Evolutionary conservation across 2,888 invertebrate genomes (phyloP), one percentile per base, ranked within the genome.

Genomic region (Ormyrus nitidulus): DNA sequence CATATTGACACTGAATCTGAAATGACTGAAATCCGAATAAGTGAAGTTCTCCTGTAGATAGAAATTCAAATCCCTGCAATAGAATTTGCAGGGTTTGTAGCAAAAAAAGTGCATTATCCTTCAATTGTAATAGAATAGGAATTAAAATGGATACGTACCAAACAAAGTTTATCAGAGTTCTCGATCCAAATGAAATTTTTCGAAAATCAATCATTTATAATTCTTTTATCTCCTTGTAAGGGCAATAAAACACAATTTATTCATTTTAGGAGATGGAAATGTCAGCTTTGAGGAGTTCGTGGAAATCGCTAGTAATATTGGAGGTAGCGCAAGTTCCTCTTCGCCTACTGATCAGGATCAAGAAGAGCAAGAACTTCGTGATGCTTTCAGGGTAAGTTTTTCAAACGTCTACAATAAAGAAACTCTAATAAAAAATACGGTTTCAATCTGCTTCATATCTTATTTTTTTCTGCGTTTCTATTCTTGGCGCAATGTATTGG

Each of bases 221-320:
- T 19, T 19, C 19, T 19, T 19, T 19, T 19, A 19, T 19, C 19
- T 19, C 19, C 19, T 19, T 19, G 0, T 19, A 19, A 19, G 19
- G 19, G 19, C 1, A 19, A 19, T 19, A 19, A 19, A 8, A 51
- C 9, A 56, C 10, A 11, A 56, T 19, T 61, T 6, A 13, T 19
- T 19, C n/a, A 6, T 86, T 87, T 13, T 86, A 96, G 96, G 96
- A 64, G 96, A 96, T 89, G 97, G 97, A 46, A 96, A 95, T 86
- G 95, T 97, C 7, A 96, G 96, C 87, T 96, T 96, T 85, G 96
- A 96, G 86, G 97, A 97, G 89, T 97, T 97, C 88, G 95, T 97
- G 44, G 95, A 95, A 89, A 96, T 97, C 84, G 93, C 95, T 7
- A 95, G 95, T 72, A 94, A 96, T 88, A 95, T 95, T 86, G 94